phyloP scores from a whole-genome alignment of 2,797 vertebrate genomes.

The Notamacropus eugenii region DNA sequence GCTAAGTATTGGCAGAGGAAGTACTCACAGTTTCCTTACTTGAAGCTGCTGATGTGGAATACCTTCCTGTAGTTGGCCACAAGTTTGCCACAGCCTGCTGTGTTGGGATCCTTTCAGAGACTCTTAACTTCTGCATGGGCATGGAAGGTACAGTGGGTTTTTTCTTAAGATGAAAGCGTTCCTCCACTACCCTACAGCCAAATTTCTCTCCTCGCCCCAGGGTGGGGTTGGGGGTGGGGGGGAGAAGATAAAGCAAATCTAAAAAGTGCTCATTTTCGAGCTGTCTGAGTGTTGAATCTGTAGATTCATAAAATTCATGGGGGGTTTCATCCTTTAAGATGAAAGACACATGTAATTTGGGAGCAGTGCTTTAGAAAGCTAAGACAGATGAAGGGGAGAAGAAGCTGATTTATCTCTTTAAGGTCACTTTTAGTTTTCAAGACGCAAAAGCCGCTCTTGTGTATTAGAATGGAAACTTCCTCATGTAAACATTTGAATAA shows the following conservation, averaged over 20 bases:
- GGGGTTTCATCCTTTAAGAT: conserved; percentile 46
- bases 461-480: not conserved
- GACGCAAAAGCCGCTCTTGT: not conserved
- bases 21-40: not conserved
- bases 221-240: too few relatives aligned
- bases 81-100: not conserved
- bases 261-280: conserved; percentile 8
- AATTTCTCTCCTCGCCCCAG: conserved; percentile 8
- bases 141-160: not conserved
- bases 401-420: not conserved
- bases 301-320: conserved; percentile 27
- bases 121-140: not conserved
- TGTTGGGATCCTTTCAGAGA: not conserved
- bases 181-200: not conserved
- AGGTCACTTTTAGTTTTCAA: conserved; percentile 9
- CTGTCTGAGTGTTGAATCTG: conserved; percentile 19
- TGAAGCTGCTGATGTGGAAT: conserved; percentile 9
- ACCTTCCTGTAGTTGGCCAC: not conserved
- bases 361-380: not conserved
- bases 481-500: not conserved
- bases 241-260: not conserved
- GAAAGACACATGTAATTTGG: conserved; percentile 18
- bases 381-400: not conserved
- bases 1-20: not conserved
- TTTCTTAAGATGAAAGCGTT: not conserved